These are phyloP conservation scores for Tipula lateralis DNA, from an alignment of 2,888 invertebrate genomes.

Conservation along the genomic window DNA sequence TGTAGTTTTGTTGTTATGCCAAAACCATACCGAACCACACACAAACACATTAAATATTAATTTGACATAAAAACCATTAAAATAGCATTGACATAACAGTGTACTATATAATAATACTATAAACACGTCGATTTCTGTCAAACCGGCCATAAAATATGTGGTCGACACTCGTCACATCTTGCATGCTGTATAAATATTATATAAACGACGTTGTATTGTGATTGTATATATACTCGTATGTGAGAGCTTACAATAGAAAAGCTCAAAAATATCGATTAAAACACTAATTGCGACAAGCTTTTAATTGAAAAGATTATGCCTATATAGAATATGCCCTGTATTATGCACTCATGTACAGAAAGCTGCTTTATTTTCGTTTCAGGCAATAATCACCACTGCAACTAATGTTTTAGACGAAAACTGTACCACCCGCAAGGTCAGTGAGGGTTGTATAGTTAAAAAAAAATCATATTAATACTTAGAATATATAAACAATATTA, in stretches of 20 bases:
- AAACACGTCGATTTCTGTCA: too few species aligned
- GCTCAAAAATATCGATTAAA: neutral
- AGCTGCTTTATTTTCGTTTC: slow-evolving; percentile 19
- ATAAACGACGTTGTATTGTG: too few species aligned
- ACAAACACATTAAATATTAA: neutral
- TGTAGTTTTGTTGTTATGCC: neutral
- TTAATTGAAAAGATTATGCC: neutral
- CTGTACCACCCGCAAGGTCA: neutral
- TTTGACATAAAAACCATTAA: neutral
- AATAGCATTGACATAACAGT: neutral
- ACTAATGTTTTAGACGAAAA: neutral
- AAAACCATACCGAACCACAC: too few species aligned
- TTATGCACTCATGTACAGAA: neutral
- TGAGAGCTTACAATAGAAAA: too few species aligned
- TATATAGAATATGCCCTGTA: neutral
- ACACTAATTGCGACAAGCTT: neutral
- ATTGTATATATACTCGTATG: neutral
- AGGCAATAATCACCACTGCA: neutral
- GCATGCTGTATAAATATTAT: too few species aligned
- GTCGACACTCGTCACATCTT: too few species aligned
- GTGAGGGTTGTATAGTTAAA: neutral
- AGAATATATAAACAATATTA: too few species aligned
- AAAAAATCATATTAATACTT: neutral
- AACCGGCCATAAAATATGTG: too few species aligned
- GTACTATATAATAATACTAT: too few species aligned